Conservation (phyloP, 2,888 invertebrate species). For the Lysandra coridon region DNA sequence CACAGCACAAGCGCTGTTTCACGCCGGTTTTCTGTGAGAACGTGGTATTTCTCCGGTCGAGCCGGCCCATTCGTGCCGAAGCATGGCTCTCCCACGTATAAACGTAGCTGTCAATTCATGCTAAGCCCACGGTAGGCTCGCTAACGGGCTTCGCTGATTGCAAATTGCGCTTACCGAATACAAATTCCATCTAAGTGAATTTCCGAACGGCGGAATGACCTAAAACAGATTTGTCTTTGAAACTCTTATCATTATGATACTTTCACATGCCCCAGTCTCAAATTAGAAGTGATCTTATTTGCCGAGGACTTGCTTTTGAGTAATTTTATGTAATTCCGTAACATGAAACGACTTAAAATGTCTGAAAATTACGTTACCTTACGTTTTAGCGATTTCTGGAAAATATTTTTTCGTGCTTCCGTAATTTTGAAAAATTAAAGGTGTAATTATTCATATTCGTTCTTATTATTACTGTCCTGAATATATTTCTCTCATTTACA, state of each 20-base stretch:
- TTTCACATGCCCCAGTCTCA: constrained; percentile 23
- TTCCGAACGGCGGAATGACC: constrained; percentile 57
- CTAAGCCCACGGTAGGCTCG: constrained; percentile 34
- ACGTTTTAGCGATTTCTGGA: neutral
- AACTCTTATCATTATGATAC: constrained; percentile 24
- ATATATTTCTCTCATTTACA: neutral
- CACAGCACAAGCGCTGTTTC: too few relatives aligned
- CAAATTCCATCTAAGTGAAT: constrained; percentile 66
- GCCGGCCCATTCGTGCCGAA: too few relatives aligned
- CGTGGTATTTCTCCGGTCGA: too few relatives aligned
- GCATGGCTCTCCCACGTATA: too few relatives aligned
- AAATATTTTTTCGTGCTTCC: neutral
- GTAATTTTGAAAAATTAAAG: neutral
- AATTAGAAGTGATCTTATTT: constrained; percentile 18
- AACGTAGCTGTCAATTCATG: neutral
- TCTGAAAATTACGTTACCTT: neutral
- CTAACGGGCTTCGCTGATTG: constrained; percentile 70
- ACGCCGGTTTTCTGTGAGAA: too few relatives aligned
- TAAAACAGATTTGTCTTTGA: constrained; percentile 38
- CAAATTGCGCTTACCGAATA: constrained; percentile 72
- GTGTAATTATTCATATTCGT: neutral
- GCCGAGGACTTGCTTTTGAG: neutral
- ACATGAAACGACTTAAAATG: neutral
- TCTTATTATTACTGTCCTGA: neutral
- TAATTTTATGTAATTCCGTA: neutral